Conservation (phyloP, 2,888 invertebrate species). For the Pheosia tremula region DNA sequence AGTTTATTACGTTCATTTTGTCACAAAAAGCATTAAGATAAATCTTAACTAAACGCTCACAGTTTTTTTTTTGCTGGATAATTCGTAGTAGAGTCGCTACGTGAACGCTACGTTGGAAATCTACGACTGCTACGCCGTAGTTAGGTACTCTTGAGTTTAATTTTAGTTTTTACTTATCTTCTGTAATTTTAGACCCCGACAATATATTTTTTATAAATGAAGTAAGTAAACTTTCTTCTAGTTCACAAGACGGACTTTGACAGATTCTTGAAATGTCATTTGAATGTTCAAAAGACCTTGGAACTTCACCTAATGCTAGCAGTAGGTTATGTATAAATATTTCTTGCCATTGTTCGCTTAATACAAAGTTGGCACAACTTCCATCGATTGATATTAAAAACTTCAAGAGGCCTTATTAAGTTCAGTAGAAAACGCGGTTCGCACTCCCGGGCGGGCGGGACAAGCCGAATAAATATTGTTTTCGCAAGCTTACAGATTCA, state of each 20-base stretch:
- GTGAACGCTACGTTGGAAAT: conserved; percentile 26
- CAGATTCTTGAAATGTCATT: conserved; percentile 13
- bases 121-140: conserved; percentile 36
- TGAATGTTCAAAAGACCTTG: conserved; percentile 8
- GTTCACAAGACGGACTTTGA: background rate
- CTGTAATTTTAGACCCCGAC: conserved; percentile 16
- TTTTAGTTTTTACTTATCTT: conserved; percentile 8
- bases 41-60: too few species aligned
- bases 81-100: conserved; percentile 34
- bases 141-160: conserved; percentile 10
- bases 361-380: conserved; percentile 57
- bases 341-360: conserved; percentile 55
- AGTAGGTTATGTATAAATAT: conserved; percentile 28
- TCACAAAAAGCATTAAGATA: too few species aligned
- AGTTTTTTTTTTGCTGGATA: conserved; percentile 3
- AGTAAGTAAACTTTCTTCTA: too few species aligned
- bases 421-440: conserved; percentile 54
- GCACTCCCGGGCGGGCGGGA: conserved; percentile 34
- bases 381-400: conserved; percentile 63
- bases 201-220: too few species aligned
- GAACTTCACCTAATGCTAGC: conserved; percentile 30
- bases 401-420: conserved; percentile 57
- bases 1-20: too few species aligned
- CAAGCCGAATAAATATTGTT: conserved; percentile 56
- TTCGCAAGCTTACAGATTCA: conserved; percentile 50